These are phyloP conservation scores for Drosophila rellima DNA, from an alignment of 2,888 invertebrate genomes.

Conservation along the genomic window DNA sequence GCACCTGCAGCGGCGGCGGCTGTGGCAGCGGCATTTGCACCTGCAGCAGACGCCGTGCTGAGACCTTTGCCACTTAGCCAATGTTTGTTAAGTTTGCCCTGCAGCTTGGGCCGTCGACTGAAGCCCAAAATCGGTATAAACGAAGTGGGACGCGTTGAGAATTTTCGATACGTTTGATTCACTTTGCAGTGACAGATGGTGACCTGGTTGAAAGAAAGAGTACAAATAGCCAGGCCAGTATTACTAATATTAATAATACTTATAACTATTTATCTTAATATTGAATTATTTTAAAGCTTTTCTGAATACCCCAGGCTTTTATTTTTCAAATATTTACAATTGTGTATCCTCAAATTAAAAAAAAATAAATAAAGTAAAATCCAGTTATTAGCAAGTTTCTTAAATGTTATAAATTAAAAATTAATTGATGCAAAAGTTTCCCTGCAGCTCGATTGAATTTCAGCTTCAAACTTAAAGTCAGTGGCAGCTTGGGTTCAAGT, in stretches of 20 bases:
- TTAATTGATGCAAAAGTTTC: constrained; percentile 3
- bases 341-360: no score
- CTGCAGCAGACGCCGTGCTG: constrained; percentile 39
- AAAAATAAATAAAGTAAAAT: no score
- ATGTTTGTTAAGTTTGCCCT: constrained; percentile 86
- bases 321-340: no score
- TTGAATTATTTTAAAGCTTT: no score
- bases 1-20: constrained; percentile 42
- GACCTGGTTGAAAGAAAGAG: constrained; percentile 86
- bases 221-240: not conserved
- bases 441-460: constrained; percentile 12
- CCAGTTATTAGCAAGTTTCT: no score
- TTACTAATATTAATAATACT: not conserved
- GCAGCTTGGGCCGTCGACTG: constrained; percentile 84
- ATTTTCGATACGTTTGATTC: constrained; percentile 91
- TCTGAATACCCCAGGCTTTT: no score
- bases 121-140: constrained; percentile 86
- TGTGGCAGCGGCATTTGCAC: constrained; percentile 43
- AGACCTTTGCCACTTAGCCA: constrained; percentile 88
- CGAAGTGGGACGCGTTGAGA: constrained; percentile 87
- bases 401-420: not conserved
- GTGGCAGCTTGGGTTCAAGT: constrained; percentile 55
- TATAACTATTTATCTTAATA: not conserved
- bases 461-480: constrained; percentile 57
- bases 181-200: constrained; percentile 92